phyloP scores from a whole-genome alignment of 2,888 invertebrate species.

The Balanococcus diminutus region DNA sequence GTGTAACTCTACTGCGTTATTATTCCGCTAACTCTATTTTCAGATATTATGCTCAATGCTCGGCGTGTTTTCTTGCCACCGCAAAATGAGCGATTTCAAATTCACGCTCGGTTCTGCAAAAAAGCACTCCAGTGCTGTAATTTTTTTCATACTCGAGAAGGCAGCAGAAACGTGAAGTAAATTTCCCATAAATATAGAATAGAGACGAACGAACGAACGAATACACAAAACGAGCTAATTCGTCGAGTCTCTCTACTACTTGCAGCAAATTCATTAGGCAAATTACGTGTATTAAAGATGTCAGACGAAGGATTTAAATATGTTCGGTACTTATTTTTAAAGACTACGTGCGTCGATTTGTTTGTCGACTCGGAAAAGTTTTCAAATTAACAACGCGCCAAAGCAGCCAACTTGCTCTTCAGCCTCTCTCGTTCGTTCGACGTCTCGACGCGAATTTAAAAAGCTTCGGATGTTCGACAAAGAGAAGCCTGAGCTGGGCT shows the following conservation, averaged over 20 bases:
- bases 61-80: background rate
- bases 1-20: background rate
- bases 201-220: background rate
- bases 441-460: background rate
- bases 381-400: slow-evolving; percentile 19
- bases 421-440: background rate
- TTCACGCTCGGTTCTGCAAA: background rate
- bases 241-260: background rate
- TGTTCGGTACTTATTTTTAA: slow-evolving; percentile 22
- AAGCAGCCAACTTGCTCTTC: background rate
- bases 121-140: too few species aligned
- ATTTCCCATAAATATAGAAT: background rate
- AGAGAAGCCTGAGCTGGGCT: background rate
- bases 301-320: slow-evolving; percentile 26
- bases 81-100: background rate
- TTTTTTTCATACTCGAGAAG: background rate
- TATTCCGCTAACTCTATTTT: background rate
- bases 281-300: slow-evolving; percentile 20
- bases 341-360: slow-evolving; percentile 21
- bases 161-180: background rate
- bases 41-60: background rate
- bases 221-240: background rate
- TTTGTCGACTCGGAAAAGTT: slow-evolving; percentile 11
- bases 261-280: slow-evolving; percentile 7
- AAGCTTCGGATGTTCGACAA: background rate